Conservation (phyloP, 2,888 invertebrate species). For the Antheraea yamamai region DNA sequence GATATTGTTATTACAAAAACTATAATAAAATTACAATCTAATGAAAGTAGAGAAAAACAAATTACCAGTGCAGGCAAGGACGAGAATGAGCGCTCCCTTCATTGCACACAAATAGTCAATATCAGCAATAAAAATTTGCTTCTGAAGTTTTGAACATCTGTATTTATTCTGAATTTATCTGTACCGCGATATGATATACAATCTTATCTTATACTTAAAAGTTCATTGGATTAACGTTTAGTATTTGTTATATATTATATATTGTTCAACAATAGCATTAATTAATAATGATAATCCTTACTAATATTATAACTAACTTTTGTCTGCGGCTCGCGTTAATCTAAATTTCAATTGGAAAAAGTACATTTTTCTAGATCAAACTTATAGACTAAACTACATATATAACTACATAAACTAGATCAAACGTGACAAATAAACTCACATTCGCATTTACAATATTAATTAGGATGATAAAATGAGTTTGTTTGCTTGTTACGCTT, state of each 20-base stretch:
- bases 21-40: not conserved
- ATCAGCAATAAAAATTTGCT: not conserved
- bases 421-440: no score
- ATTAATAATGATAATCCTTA: no score
- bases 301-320: not conserved
- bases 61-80: constrained; percentile 30
- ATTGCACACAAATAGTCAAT: constrained; percentile 20
- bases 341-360: no score
- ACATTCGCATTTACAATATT: no score
- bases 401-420: no score
- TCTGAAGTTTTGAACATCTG: not conserved
- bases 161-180: constrained; percentile 20
- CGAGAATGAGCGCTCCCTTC: constrained; percentile 25
- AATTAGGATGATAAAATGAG: no score
- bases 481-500: no score
- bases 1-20: no score
- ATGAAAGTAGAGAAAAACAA: constrained; percentile 2
- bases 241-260: no score
- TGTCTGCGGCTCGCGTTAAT: not conserved
- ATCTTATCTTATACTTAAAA: constrained; percentile 14
- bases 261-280: no score
- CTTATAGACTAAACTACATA: no score
- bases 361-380: no score
- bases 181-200: not conserved
- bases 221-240: not conserved